Conservation (phyloP, 2,888 invertebrate genomes). For the Phymatocera aterrima region DNA sequence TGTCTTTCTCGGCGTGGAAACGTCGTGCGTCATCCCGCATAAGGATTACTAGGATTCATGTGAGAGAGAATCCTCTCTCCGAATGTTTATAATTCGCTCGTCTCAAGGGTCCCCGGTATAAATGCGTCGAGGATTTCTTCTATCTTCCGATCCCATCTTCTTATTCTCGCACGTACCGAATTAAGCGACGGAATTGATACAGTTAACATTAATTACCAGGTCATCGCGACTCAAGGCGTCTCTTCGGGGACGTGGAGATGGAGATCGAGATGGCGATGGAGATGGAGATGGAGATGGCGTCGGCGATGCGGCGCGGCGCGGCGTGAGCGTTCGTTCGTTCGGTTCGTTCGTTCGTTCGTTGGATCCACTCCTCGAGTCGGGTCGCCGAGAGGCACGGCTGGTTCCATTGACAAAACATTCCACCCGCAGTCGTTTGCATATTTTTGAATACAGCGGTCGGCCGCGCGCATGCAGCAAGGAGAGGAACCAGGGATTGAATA, state of each 20-base stretch:
- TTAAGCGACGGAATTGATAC: conserved; percentile 44
- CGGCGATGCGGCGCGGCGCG: conserved; percentile 5
- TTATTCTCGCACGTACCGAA: conserved; percentile 19
- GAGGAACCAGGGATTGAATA: conserved; percentile 33
- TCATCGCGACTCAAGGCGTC: conserved; percentile 29
- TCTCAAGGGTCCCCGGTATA: not conserved
- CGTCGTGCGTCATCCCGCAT: conserved; percentile 63
- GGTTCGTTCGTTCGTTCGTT: not conserved
- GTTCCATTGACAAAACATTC: conserved; percentile 44
- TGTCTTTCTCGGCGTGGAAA: conserved; percentile 55
- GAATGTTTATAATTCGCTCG: not conserved
- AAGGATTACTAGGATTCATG: conserved; percentile 60
- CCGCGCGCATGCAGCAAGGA: not conserved
- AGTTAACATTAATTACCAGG: conserved; percentile 45
- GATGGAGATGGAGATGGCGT: conserved; percentile 2
- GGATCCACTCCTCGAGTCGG: not conserved
- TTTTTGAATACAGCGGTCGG: conserved; percentile 46
- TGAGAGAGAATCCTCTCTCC: conserved; percentile 18
- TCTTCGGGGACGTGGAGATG: not conserved
- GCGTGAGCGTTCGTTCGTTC: not conserved
- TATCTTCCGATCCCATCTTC: conserved; percentile 21
- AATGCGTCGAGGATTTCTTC: not conserved
- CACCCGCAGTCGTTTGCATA: conserved; percentile 40
- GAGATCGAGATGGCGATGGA: not conserved
- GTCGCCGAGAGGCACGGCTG: conserved; percentile 39